These are phyloP conservation scores for Contarinia nasturtii DNA, from an alignment of 1,140 invertebrate species.

Conservation along the genomic window DNA sequence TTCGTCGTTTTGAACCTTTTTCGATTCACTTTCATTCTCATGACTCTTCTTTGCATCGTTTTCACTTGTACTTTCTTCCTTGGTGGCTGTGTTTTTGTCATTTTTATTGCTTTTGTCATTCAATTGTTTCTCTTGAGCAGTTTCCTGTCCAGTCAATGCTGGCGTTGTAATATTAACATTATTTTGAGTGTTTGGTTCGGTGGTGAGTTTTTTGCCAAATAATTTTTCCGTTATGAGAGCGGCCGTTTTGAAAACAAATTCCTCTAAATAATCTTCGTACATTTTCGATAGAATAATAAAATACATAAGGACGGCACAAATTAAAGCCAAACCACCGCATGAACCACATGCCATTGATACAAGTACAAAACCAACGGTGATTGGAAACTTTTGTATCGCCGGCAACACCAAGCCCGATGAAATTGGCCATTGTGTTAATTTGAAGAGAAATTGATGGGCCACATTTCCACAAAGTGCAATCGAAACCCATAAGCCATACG, in stretches of 20 bases:
- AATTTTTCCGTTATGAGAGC: slow-evolving; percentile 25
- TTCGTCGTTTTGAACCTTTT: slow-evolving; percentile 10
- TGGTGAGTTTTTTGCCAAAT: slow-evolving; percentile 8
- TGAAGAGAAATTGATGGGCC: slow-evolving; percentile 1
- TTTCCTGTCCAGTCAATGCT: not conserved
- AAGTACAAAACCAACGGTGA: slow-evolving; percentile 18
- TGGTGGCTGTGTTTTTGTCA: not conserved
- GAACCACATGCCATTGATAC: slow-evolving; percentile 16
- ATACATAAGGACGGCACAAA: slow-evolving; percentile 31
- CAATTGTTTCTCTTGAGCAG: not conserved
- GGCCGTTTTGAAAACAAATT: slow-evolving; percentile 33
- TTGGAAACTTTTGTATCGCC: slow-evolving; percentile 12
- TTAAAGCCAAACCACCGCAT: slow-evolving; percentile 26
- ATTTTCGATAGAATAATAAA: slow-evolving; percentile 42
- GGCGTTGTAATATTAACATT: not conserved
- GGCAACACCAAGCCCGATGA: not conserved
- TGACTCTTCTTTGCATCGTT: no score
- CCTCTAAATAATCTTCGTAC: slow-evolving; percentile 53
- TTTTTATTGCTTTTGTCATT: not conserved
- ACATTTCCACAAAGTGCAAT: slow-evolving; percentile 4
- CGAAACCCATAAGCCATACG: not conserved
- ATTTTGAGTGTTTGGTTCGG: not conserved
- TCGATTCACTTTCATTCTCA: slow-evolving; percentile 1
- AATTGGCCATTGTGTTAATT: not conserved
- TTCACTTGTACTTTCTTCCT: not conserved